Base-by-base conservation (phyloP, 1,140 invertebrate genomes). In the Drosophila rhopaloa region DNA sequence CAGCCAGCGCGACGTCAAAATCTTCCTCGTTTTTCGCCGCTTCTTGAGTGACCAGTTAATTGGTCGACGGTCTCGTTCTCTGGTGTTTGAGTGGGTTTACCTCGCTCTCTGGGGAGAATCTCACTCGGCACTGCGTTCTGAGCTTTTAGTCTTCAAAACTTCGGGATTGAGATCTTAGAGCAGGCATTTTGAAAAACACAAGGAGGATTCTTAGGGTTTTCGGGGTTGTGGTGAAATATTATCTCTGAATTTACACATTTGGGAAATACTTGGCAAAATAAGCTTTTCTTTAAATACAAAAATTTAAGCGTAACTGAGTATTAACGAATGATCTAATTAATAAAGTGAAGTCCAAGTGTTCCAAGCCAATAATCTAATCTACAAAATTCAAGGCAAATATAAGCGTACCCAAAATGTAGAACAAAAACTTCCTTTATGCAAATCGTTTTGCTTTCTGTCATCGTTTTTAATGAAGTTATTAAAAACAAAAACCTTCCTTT, bases 1-100 rank as follows among this genome's bases (percentile, higher is more conserved):
- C 73, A 76, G 73, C 73, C 73, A 76, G 72, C 73, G 37, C 73
- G 73, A 66, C 73, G 73, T 71, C 67, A 71, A 63, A 62, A 63
- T 35, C 56, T 63, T 65, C 59, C 73, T 76, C 61, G 58, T 50
- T 58, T 32, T 43, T 19, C 37, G 63, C 24, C 57, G 27, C 57
- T 44, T 76, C 73, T 70, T 63, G 50, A 53, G 50, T 53, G 50
- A 53, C 55, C 62, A 57, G 50, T 67, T 74, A 67, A 74, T 74
- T 74, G 70, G 70, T 60, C 24, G 62, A 60, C 44, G 53, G 4
- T 38, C 37, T 38, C 37, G 9, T 14, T 14, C 48, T 32, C 27
- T 14, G 47, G 5, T 13, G 24, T 29, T 57, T 41, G 41, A 53
- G 50, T 51, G 48, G 27, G 16, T 32, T 7, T 32, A 8, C 6